phyloP scores from a whole-genome alignment of 2,797 vertebrate genomes.

The Bucorvus abyssinicus region DNA sequence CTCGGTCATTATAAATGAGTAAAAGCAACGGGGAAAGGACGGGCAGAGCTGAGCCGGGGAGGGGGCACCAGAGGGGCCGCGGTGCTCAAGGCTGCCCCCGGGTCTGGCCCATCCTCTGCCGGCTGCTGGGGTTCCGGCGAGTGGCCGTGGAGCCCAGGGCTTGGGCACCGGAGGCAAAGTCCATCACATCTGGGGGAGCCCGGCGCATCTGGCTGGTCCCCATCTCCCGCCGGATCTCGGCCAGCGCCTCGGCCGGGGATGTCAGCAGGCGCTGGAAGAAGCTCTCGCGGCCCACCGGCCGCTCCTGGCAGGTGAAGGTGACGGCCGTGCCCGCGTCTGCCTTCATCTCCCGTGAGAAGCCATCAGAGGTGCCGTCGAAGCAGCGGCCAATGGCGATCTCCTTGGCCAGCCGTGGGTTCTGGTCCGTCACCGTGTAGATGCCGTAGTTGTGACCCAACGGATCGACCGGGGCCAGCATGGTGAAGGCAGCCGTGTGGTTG shows the following conservation, averaged over 20 bases:
- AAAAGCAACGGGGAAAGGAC: neutral
- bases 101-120: constrained; percentile 71
- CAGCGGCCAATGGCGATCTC: constrained; percentile 98
- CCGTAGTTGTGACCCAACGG: constrained; percentile 98
- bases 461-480: constrained; percentile 92
- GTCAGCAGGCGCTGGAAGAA: constrained; percentile 93
- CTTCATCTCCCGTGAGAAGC: constrained; percentile 95
- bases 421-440: constrained; percentile 97
- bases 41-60: neutral
- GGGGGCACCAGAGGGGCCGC: fast-evolving
- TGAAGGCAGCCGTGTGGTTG: constrained; percentile 83
- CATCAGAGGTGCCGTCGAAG: constrained; percentile 95
- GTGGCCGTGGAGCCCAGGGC: constrained; percentile 56
- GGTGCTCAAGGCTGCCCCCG: neutral
- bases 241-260: constrained; percentile 82
- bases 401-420: constrained; percentile 92
- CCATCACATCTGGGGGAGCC: constrained; percentile 78
- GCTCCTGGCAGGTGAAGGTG: constrained; percentile 90
- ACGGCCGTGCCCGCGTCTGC: constrained; percentile 84
- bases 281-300: constrained; percentile 82
- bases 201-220: constrained; percentile 75
- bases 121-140: constrained; percentile 67
- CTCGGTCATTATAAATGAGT: neutral
- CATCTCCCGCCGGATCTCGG: constrained; percentile 91
- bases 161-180: constrained; percentile 80